These are phyloP conservation scores for Planococcus citri DNA, from an alignment of 1,140 invertebrate genomes.

Conservation along the genomic window DNA sequence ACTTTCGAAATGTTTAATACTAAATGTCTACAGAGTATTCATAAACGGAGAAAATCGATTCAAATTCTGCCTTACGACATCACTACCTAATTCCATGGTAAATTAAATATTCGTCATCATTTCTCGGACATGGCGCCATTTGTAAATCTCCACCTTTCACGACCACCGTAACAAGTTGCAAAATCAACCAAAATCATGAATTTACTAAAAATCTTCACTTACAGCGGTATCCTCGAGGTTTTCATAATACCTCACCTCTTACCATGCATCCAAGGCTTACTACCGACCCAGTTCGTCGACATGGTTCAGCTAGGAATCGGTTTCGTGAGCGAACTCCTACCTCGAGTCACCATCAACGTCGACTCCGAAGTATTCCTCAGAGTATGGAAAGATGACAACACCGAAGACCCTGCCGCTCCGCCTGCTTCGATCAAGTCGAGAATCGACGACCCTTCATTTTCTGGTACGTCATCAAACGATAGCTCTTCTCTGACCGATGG, in stretches of 20 bases:
- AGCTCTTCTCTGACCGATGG: too few relatives aligned
- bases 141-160: neutral
- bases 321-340: neutral
- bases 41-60: too few relatives aligned
- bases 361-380: neutral
- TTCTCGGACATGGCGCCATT: too few relatives aligned
- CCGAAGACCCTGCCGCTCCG: neutral
- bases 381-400: neutral
- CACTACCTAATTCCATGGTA: too few relatives aligned
- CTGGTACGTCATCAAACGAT: too few relatives aligned
- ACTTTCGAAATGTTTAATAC: too few relatives aligned
- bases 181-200: neutral
- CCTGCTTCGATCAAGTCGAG: too few relatives aligned
- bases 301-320: neutral
- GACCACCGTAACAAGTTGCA: neutral
- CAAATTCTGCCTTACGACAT: too few relatives aligned
- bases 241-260: neutral
- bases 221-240: neutral
- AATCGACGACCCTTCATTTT: too few relatives aligned
- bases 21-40: too few relatives aligned
- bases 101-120: too few relatives aligned
- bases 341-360: constrained; percentile 5
- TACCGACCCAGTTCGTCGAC: neutral
- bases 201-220: constrained; percentile 9
- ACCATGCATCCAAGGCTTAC: neutral